A percentile compares a stretch with the other conserved stretches of the same genome.
These are phyloP conservation scores for Eupithecia abbreviata DNA, from an alignment of 2,888 invertebrate genomes.

Conservation along the genomic window DNA sequence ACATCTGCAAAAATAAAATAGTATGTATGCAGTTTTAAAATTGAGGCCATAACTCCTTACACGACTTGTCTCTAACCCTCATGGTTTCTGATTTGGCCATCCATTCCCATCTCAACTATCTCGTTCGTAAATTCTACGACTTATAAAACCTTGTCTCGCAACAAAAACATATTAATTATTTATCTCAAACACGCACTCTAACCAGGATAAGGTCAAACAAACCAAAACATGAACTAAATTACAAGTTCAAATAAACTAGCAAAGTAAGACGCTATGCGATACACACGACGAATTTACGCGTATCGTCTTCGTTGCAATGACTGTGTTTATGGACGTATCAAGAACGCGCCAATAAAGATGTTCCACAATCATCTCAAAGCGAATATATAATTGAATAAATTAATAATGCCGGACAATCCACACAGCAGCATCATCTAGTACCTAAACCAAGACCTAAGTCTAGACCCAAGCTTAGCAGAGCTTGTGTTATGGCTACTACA, in stretches of 20 bases:
- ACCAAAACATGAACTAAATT: constrained; percentile 19
- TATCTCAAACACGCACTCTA: not conserved
- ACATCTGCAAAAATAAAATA: too few relatives aligned
- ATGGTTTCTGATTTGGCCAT: too few relatives aligned
- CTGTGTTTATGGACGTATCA: not conserved
- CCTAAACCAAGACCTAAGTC: too few relatives aligned
- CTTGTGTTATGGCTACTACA: too few relatives aligned
- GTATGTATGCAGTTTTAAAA: too few relatives aligned
- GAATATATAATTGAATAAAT: not conserved
- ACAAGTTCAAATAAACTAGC: constrained; percentile 20
- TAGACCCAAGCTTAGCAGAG: too few relatives aligned
- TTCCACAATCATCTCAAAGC: not conserved
- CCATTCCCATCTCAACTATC: not conserved
- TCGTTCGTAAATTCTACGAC: not conserved
- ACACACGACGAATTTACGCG: not conserved
- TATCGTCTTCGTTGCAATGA: not conserved
- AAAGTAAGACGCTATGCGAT: not conserved
- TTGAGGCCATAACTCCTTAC: too few relatives aligned
- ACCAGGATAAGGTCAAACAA: constrained; percentile 26
- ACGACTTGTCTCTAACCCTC: too few relatives aligned
- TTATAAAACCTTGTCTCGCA: not conserved
- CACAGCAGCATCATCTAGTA: too few relatives aligned
- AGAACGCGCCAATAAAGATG: not conserved
- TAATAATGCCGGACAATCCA: too few relatives aligned
- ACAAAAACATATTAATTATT: constrained; percentile 18